Percentiles rank a stretch among this genome's conserved stretches.
phyloP scores from a whole-genome alignment of 2,888 invertebrate species.

The Germaria angustata region DNA sequence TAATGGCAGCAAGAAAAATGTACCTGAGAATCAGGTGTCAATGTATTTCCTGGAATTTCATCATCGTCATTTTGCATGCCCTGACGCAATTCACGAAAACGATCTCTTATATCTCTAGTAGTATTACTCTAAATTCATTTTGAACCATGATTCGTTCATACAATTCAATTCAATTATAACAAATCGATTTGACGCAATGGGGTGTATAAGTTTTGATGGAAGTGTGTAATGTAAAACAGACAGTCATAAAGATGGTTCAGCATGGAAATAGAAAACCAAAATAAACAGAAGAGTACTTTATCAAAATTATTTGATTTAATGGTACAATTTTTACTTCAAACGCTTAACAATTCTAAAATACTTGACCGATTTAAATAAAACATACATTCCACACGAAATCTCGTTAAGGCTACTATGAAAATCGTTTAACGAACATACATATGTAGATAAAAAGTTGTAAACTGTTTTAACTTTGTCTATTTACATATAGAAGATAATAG shows the following conservation, averaged over 20 bases:
- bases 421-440: too few species aligned
- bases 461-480: too few species aligned
- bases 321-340: too few species aligned
- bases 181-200: conserved; percentile 25
- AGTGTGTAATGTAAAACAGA: conserved; percentile 30
- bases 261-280: conserved; percentile 59
- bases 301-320: conserved; percentile 23
- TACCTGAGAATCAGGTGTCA: conserved; percentile 88
- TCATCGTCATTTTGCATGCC: conserved; percentile 94
- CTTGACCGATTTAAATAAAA: too few species aligned
- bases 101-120: conserved; percentile 81
- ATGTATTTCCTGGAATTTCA: conserved; percentile 84
- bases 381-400: too few species aligned
- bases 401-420: too few species aligned
- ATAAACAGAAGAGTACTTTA: conserved; percentile 27
- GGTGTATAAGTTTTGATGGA: conserved; percentile 18
- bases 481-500: too few species aligned
- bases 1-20: conserved; percentile 55
- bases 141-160: not conserved
- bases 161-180: conserved; percentile 17
- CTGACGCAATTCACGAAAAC: conserved; percentile 91
- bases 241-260: conserved; percentile 46
- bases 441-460: too few species aligned
- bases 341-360: too few species aligned
- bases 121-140: conserved; percentile 54